Conservation (phyloP, 2,113 vertebrate species). For the Chloropsis cyanopogon region DNA sequence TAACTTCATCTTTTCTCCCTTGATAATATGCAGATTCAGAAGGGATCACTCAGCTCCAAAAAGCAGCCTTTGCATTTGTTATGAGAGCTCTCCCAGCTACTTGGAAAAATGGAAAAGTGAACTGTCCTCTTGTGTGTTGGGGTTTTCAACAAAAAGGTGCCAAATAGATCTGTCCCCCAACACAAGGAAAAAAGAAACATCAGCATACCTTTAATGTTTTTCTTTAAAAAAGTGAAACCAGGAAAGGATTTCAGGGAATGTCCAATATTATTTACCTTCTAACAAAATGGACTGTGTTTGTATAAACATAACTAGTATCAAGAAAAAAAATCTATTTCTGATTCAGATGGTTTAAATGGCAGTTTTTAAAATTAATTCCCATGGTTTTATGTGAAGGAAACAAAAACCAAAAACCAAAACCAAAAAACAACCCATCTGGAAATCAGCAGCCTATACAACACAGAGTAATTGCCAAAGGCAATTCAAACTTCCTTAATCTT, state of each 20-base stretch:
- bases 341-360: not conserved
- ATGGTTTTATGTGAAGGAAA: not conserved
- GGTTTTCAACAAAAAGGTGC: not conserved
- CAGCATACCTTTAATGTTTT: not conserved
- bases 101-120: not conserved
- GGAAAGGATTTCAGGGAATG: not conserved
- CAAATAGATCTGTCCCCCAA: not conserved
- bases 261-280: not conserved
- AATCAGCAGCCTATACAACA: slow-evolving; percentile 3
- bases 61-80: not conserved
- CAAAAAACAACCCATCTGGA: not conserved
- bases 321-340: not conserved
- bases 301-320: not conserved
- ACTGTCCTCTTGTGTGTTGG: not conserved
- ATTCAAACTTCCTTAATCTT: slow-evolving; percentile 31
- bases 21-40: not conserved
- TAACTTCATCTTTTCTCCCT: not conserved
- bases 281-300: not conserved
- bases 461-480: not conserved
- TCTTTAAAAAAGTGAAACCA: not conserved
- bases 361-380: not conserved
- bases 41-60: not conserved
- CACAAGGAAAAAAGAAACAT: not conserved
- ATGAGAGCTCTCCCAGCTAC: not conserved
- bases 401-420: not conserved